Evolutionary conservation across 2,113 vertebrate species (phyloP), one percentile per base, ranked within the genome.

Genomic region (Erinaceus europaeus): DNA sequence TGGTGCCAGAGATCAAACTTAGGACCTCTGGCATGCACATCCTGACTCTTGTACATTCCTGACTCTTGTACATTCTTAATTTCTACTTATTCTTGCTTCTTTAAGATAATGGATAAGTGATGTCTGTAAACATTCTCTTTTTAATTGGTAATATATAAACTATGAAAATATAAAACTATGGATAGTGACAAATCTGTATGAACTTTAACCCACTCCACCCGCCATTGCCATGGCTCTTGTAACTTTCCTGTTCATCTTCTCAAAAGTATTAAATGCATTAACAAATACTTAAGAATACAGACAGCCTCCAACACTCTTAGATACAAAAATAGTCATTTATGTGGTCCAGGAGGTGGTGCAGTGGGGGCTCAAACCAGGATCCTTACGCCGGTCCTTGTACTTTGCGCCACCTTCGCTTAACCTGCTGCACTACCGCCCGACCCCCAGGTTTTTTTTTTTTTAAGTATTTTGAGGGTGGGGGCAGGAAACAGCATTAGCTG

Each of bases 181-280:
- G 27, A 48, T 2, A 86, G 29, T 15, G 17, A 14, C 61, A 72
- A 68, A 9, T 57, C 40, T 76, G 4, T 75, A 62, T 69, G 34
- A 68, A 20, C 44, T 32, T 50, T 57, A n/a, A n/a, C 6, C 5
- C 52, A 50, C 5, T 8, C 23, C 38, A 1, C 67, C 4, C 6
- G 4, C 40, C 23, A 3, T 40, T 40, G 9, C 36, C 81, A 20
- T 10, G 9, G 46, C 4, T 38, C 21, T 2, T 50, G 23, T 40
- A 87, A 53, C 53, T 86, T 83, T 75, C 59, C 23, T 64, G 5
- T 62, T 12, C n/a, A n/a, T 38, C 6, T 32, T 84, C 17, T 44
- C 61, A 50, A 14, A 75, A 64, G n/a, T 84, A 79, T 20, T 91
- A 74, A 83, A 48, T 89, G n/a, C 44, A 89, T 11, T 40, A 86